Evolutionary conservation across 1,140 invertebrate species (phyloP).

Genomic region (Propsilocerus akamusi): DNA sequence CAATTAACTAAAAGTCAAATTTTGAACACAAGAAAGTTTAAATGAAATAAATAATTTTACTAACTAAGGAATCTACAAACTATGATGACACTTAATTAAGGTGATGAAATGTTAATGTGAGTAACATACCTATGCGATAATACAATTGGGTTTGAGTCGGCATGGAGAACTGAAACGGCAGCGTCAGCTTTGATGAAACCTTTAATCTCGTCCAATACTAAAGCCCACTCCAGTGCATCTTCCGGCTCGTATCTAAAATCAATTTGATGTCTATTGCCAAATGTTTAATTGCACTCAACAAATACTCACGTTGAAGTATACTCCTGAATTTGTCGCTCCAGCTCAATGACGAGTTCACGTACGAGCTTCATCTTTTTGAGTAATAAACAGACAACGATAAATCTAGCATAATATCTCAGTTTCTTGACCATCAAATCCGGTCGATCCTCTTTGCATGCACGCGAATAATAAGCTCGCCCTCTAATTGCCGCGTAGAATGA

Average conservation of each 20-base stretch:
- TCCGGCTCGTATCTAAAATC: constrained; percentile 69
- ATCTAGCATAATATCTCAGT: constrained; percentile 86
- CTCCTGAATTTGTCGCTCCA: constrained; percentile 81
- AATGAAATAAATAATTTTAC: too few relatives aligned
- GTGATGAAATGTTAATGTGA: too few relatives aligned
- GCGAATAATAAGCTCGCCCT: constrained; percentile 83
- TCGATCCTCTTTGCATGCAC: constrained; percentile 82
- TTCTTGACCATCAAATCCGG: constrained; percentile 97
- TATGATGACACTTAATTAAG: too few relatives aligned
- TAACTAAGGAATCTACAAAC: too few relatives aligned
- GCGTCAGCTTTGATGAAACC: constrained; percentile 87
- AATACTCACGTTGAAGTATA: constrained; percentile 59
- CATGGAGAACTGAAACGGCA: constrained; percentile 69
- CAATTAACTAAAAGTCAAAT: too few relatives aligned
- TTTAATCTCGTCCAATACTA: constrained; percentile 88
- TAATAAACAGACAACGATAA: constrained; percentile 89
- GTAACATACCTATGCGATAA: constrained; percentile 63
- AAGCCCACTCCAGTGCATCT: constrained; percentile 89
- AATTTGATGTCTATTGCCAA: neutral
- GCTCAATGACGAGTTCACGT: constrained; percentile 74
- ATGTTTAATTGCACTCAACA: neutral
- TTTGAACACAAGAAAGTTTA: too few relatives aligned
- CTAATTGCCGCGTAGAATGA: constrained; percentile 93
- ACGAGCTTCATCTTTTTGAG: constrained; percentile 90
- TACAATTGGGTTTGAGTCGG: constrained; percentile 64